Conservation (phyloP, 2,113 vertebrate species). For the Stegostoma tigrinum region DNA sequence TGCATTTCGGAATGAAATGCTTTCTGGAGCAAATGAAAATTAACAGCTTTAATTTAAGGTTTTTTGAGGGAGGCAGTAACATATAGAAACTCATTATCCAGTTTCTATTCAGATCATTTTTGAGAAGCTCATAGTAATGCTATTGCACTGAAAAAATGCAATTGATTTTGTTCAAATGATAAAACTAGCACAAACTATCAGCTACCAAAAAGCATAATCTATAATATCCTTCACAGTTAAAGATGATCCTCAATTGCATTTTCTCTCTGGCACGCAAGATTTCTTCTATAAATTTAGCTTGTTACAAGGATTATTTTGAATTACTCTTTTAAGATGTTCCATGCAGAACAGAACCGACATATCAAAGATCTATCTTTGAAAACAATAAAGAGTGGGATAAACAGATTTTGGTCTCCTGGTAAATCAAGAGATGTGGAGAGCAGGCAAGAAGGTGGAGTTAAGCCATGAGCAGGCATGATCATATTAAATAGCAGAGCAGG, state of each 20-base stretch:
- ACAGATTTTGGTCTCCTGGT: no score
- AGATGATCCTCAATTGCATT: not conserved
- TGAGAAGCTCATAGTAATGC: not conserved
- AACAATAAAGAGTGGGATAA: no score
- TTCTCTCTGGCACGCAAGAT: not conserved
- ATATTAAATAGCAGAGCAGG: no score
- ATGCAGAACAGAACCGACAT: no score
- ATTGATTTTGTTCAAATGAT: not conserved
- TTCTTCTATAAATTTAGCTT: not conserved
- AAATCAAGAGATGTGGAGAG: no score
- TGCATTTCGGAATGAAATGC: not conserved
- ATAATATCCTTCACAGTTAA: not conserved
- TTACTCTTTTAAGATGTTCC: not conserved
- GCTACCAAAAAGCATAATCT: not conserved
- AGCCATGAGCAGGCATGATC: no score
- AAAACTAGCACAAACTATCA: not conserved
- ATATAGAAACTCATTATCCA: not conserved
- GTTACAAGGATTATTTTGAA: not conserved
- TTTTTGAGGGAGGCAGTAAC: not conserved
- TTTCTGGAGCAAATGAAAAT: not conserved
- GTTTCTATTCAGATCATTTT: not conserved
- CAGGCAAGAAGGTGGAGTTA: no score
- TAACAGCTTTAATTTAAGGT: not conserved
- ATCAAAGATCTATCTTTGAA: no score
- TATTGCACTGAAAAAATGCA: not conserved